Evolutionary conservation across 2,113 vertebrate species (phyloP).

Genomic region (Rhinopithecus roxellana): DNA sequence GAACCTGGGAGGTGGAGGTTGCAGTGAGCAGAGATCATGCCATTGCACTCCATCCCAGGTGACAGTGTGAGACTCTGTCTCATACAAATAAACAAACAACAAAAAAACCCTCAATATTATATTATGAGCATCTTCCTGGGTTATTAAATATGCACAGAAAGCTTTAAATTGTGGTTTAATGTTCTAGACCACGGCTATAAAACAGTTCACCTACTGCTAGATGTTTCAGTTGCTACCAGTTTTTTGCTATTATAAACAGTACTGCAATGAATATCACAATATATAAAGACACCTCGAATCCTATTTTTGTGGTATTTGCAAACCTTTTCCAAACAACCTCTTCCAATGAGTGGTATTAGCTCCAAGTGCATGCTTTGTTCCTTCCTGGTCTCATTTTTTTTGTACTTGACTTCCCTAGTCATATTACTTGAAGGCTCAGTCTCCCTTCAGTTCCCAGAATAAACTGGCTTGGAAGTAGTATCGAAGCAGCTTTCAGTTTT

Average conservation of each 20-base stretch:
- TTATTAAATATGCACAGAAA: constrained; percentile 28
- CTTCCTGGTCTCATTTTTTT: background rate
- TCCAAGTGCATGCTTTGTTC: background rate
- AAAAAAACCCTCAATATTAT: background rate
- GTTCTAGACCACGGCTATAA: background rate
- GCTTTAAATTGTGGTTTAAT: background rate
- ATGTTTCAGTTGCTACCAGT: background rate
- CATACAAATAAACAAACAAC: background rate
- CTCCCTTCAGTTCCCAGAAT: background rate
- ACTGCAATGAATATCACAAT: background rate
- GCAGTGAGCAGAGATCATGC: background rate
- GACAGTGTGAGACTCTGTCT: background rate
- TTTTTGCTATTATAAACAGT: background rate
- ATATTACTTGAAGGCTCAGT: background rate
- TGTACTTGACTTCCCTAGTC: background rate
- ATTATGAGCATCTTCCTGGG: background rate
- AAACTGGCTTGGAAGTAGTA: background rate
- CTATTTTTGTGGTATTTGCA: constrained; percentile 3
- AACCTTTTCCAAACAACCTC: background rate
- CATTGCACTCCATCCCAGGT: background rate
- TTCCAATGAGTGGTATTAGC: background rate
- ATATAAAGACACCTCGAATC: background rate
- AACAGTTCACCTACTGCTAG: background rate
- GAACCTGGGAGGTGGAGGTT: background rate
- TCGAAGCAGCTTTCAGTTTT: background rate